Percentiles rank a stretch among this genome's conserved stretches.
Evolutionary conservation across 2,113 vertebrate species (phyloP).

Genomic region (Macaca nemestrina): DNA sequence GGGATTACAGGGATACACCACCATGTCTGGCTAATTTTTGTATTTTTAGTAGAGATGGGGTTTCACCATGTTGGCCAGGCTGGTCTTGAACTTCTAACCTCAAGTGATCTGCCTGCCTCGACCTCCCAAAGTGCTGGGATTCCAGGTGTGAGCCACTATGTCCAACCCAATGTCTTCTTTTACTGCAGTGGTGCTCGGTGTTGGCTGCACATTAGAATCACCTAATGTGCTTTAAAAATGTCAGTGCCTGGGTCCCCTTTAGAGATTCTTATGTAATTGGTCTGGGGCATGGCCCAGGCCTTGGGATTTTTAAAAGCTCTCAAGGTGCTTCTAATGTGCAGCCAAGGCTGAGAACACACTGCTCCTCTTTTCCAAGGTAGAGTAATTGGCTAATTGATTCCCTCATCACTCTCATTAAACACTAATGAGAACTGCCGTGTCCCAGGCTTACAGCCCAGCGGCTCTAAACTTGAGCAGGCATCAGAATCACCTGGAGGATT

Average conservation of each 20-base stretch:
- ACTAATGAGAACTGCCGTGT: not conserved
- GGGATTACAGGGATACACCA: no score
- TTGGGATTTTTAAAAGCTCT: not conserved
- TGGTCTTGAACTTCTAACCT: no score
- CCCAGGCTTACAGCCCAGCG: accelerated
- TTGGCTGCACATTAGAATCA: not conserved
- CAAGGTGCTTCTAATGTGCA: not conserved
- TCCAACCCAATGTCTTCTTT: not conserved
- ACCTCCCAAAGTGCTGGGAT: no score
- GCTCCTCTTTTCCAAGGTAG: not conserved
- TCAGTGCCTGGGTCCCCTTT: not conserved
- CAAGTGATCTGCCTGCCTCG: no score
- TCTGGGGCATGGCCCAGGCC: not conserved
- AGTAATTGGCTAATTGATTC: not conserved
- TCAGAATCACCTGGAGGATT: not conserved
- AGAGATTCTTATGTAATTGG: not conserved
- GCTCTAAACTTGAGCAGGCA: not conserved
- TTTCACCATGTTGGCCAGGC: no score
- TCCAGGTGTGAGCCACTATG: no score
- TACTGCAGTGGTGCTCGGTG: not conserved
- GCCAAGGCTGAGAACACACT: not conserved
- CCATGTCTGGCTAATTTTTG: no score
- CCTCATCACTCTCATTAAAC: not conserved
- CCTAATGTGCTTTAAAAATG: not conserved
- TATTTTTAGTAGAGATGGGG: no score